Evolutionary conservation across 2,888 invertebrate genomes (phyloP), one percentile per base, ranked within the genome.

Genomic region (Seira ritae): DNA sequence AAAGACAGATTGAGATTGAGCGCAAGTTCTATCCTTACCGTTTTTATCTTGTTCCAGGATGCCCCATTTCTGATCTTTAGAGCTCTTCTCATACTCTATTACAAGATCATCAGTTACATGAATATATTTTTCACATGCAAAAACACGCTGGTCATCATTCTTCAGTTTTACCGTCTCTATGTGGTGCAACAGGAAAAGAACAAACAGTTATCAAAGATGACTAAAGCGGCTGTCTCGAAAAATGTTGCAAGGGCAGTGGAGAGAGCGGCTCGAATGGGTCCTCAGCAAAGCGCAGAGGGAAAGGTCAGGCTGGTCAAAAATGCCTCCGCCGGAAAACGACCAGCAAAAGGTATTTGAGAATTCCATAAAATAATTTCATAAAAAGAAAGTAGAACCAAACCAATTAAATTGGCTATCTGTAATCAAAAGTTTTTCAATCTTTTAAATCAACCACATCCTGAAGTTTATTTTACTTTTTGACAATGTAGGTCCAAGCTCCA

Each of bases 101-200:
- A 96, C 91, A 93, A 94, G 87, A 96, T 98, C 37, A 95, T 97
- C 87, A 97, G 96, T 89, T 97, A 98, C 90, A 97, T 97, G 95
- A 98, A 98, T 90, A 96, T 98, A 84, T 98, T 98, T 92, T 98
- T 98, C 91, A 97, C 97, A 0, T 97, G 97, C 91, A 96, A 97
- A 91, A 97, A 96, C 90, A 95, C 95, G 0, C 91, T 97, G 90
- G 97, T 98, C 10, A 97, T 98, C 84, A 91, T 97, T 0, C 92
- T 98, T 0, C 96, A 97, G 90, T 92, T 97, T 79, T 97, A 97
- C 90, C 92, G 97, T 4, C 92, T 97, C 0, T 95, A 96, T 90
- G 96, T 96, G 0, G 93, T 96, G 0, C 95, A 96, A 80, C 88
- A 89, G 75, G 90, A 90, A 78, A 89, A 89, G 76, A 89, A 89